A percentile compares a stretch with the other conserved stretches of the same genome.
phyloP scores from a whole-genome alignment of 2,113 vertebrate genomes.

The Sylvietta virens region DNA sequence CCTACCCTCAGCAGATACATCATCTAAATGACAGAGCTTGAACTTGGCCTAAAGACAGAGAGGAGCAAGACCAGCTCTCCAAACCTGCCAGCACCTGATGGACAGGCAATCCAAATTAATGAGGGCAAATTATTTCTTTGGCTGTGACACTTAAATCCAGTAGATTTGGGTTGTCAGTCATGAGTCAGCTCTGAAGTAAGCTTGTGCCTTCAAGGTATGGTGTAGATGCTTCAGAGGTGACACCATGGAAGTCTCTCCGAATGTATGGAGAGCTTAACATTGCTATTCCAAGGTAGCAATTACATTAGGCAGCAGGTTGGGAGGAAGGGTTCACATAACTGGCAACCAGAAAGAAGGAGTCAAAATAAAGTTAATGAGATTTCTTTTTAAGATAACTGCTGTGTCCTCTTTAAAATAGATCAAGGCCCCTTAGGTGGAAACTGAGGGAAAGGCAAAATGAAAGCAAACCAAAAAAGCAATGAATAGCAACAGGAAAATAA shows the following conservation, averaged over 20 bases:
- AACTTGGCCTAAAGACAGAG: background rate
- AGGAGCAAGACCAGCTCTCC: background rate
- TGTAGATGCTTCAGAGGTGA: background rate
- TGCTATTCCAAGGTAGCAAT: background rate
- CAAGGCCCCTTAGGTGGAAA: background rate
- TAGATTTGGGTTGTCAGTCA: background rate
- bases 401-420: background rate
- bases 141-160: background rate
- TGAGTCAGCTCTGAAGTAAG: constrained; percentile 19
- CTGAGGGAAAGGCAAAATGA: background rate
- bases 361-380: background rate
- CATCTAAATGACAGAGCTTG: background rate
- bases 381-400: background rate
- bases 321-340: background rate
- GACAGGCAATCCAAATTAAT: background rate
- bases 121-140: background rate
- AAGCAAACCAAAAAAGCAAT: background rate
- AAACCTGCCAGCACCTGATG: background rate
- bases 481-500: background rate
- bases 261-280: background rate
- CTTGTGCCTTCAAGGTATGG: constrained; percentile 14
- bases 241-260: background rate
- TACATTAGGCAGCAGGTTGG: background rate
- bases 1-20: background rate
- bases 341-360: background rate